phyloP scores from a whole-genome alignment of 2,113 vertebrate species.

The Phalacrocorax carbo region DNA sequence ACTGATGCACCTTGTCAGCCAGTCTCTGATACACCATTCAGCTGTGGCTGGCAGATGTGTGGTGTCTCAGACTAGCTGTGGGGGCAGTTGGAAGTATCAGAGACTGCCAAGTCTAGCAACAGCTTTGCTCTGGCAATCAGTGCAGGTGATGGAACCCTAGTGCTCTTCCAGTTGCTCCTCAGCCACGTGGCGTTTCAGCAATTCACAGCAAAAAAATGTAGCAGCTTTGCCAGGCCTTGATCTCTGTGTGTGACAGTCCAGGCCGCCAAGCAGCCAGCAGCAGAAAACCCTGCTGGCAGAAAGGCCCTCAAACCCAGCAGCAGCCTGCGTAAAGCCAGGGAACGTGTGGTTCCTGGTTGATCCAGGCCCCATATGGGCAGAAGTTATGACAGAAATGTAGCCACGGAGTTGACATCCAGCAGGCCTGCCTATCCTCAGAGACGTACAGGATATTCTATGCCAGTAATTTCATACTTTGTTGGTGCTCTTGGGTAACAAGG shows the following conservation, averaged over 20 bases:
- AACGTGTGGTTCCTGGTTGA: not conserved
- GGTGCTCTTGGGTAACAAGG: not conserved
- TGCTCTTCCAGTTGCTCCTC: not conserved
- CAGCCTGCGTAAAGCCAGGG: not conserved
- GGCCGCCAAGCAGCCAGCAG: not conserved
- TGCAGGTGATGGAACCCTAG: not conserved
- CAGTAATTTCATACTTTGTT: not conserved
- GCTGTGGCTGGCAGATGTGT: not conserved
- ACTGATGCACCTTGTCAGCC: not conserved
- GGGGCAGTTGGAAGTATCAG: not conserved
- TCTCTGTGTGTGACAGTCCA: not conserved
- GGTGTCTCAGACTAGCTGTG: not conserved
- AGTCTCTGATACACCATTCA: not conserved
- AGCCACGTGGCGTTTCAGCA: slow-evolving; percentile 22
- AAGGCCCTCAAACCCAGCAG: not conserved
- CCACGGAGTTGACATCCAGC: not conserved
- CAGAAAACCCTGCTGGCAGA: slow-evolving; percentile 23
- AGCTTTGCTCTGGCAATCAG: not conserved
- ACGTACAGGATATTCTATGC: not conserved
- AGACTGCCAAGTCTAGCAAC: not conserved
- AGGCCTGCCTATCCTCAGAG: not conserved
- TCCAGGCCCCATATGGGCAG: not conserved
- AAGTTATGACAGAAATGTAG: not conserved
- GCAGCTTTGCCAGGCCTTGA: not conserved
- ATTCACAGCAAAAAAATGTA: not conserved